Conservation (phyloP, 1,140 invertebrate genomes). For the Ridgeia piscesae region DNA sequence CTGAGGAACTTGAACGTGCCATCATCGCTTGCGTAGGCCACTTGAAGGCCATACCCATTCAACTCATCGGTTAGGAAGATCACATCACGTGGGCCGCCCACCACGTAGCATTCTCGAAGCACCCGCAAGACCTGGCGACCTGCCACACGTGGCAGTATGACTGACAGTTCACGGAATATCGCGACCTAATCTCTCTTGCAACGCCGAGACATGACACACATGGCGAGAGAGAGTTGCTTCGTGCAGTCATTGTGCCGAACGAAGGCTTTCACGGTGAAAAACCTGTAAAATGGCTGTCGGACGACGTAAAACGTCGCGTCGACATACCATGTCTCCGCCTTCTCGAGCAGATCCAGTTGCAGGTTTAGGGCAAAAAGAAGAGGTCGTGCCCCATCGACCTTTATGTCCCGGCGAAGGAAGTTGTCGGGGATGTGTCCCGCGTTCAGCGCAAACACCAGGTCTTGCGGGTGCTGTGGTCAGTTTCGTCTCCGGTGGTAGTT, state of each 20-base stretch:
- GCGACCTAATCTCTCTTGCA: not conserved
- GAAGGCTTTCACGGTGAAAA: conserved; percentile 10
- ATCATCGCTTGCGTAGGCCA: no score
- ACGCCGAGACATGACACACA: conserved; percentile 2
- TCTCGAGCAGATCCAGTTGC: conserved; percentile 9
- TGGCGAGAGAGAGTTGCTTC: not conserved
- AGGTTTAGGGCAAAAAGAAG: not conserved
- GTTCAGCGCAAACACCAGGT: not conserved
- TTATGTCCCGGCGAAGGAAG: not conserved
- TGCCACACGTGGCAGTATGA: no score
- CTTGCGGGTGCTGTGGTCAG: not conserved
- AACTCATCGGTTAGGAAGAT: no score
- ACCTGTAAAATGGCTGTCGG: not conserved
- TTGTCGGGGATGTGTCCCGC: not conserved
- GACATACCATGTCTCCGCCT: conserved; percentile 14
- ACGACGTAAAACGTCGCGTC: conserved; percentile 17
- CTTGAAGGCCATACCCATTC: no score
- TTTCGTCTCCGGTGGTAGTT: not conserved
- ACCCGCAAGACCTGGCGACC: no score
- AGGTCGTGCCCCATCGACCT: conserved; percentile 3
- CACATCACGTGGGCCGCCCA: no score
- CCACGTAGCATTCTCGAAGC: no score
- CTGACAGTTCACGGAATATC: not conserved
- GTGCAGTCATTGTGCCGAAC: not conserved
- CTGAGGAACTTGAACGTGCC: no score